Evolutionary conservation across 2,797 vertebrate genomes (phyloP), one percentile per base, ranked within the genome.

Genomic region (Parambassis ranga): DNA sequence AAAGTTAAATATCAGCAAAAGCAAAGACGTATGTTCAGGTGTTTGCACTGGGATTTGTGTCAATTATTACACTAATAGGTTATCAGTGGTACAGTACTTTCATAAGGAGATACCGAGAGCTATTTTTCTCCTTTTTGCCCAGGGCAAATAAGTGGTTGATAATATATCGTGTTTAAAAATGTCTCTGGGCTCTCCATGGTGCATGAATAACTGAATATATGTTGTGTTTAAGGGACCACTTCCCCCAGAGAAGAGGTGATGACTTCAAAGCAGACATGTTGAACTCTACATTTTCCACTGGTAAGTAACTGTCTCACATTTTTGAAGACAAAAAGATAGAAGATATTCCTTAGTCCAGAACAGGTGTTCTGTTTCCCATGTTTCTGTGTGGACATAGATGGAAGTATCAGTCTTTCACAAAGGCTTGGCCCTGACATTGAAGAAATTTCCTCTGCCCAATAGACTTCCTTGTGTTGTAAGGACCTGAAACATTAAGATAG

Each of bases 221-320:
- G 78, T 71, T 75, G 16, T 64, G 5, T 79, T 79, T 76, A 62
- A 94, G 93, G 81, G 89, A 93, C 51, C 71, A 68, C n/a, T 84
- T 88, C 53, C 78, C 70, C 55, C 84, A 32, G 1, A 80, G 75
- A 63, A 87, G 77, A 71, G 68, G 61, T 20, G 88, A 92, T 8
- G 87, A 90, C 52, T 66, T 59, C 10, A 89, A 73, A 63, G 28
- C 72, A 14, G 86, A 88, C 44, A 48, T 79, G 18, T 51, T 75
- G 24, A 76, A 71, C 16, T 65, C 84, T 2, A 11, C 85, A 2
- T 71, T 85, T 71, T 79, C 74, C 22, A 78, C 73, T 6, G 87
- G 92, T 93, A 87, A 90, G 91, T 64, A 14, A 41, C 24, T 53
- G 26, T 46, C 8, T 26, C 3, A 15, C 11, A 11, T 10, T 11